Percentiles rank a stretch among this genome's conserved stretches.
Conservation (phyloP, 2,113 vertebrate species). For the Theristicus caerulescens region DNA sequence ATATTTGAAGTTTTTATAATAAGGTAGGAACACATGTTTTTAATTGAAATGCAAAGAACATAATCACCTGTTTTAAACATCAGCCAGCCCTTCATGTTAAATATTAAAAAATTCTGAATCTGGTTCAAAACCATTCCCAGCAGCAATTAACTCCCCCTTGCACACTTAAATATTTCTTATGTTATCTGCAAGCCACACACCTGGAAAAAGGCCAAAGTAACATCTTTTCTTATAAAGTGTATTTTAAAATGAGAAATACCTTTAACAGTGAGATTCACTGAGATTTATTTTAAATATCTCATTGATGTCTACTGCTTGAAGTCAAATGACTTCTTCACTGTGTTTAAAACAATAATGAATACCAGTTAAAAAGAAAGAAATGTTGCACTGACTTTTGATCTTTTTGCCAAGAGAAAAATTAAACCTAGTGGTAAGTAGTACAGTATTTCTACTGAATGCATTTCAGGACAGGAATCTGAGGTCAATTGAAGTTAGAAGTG, state of each 20-base stretch:
- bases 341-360: not conserved
- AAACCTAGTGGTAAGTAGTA: not conserved
- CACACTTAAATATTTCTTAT: not conserved
- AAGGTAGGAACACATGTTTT: not conserved
- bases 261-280: not conserved
- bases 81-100: not conserved
- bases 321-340: not conserved
- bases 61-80: slow-evolving; percentile 16
- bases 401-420: not conserved
- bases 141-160: not conserved
- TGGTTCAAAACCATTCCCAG: not conserved
- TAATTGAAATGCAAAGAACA: not conserved
- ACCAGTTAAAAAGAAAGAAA: not conserved
- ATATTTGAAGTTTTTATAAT: not conserved
- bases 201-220: not conserved
- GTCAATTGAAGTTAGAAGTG: not conserved
- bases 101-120: slow-evolving; percentile 13
- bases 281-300: not conserved
- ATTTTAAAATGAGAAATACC: not conserved
- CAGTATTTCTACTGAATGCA: not conserved
- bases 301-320: not conserved
- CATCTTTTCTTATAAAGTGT: not conserved
- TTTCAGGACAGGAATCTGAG: not conserved
- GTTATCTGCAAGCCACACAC: not conserved
- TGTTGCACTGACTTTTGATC: not conserved